Base-by-base conservation (phyloP, 2,888 invertebrate genomes). In the Phortica magna region DNA sequence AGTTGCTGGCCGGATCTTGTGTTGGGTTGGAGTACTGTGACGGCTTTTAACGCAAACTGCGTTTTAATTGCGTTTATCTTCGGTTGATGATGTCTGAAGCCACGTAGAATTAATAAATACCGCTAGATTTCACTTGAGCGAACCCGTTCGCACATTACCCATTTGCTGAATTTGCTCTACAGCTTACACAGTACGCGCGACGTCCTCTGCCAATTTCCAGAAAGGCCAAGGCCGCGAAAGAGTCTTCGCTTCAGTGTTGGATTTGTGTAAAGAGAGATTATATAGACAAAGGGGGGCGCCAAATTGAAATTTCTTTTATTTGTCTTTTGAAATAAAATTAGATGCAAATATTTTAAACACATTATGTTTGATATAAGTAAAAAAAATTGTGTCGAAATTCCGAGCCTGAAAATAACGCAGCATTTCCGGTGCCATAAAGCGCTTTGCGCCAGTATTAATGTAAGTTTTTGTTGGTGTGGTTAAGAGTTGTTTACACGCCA, bases 51-150 rank as follows among this genome's bases (percentile, higher is more conserved):
- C 68, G 77, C 76, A 80, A 84, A 84, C 81, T 83, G 80, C 79
- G 79, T 74, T 78, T 78, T 86, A 86, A 86, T 88, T 86, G 88
- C 81, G 83, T 86, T 86, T 86, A 86, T 88, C 88, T 84, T 82
- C 82, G 84, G 86, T 84, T 41, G 61, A 55, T 53, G 70, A 55
- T 83, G 86, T 81, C 76, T 82, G 83, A 84, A 83, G 86, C 84
- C 83, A 76, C 67, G 81, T 73, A 7, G 78, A 73, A 77, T 77
- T 71, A 77, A 82, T 81, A 83, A 79, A 82, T 80, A 73, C 76
- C 61, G 75, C 67, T 73, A 71, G 53, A 71, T 71, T 71, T 53
- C 55, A 71, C 70, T 53, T 67, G 12, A 53, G 22, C 68, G 70
- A 22, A 7, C 42, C 2, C 19, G 19, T 41, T 31, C 14, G 41